Evolutionary conservation across 1,140 invertebrate genomes (phyloP).

Genomic region (Philopotamus ludificatus): DNA sequence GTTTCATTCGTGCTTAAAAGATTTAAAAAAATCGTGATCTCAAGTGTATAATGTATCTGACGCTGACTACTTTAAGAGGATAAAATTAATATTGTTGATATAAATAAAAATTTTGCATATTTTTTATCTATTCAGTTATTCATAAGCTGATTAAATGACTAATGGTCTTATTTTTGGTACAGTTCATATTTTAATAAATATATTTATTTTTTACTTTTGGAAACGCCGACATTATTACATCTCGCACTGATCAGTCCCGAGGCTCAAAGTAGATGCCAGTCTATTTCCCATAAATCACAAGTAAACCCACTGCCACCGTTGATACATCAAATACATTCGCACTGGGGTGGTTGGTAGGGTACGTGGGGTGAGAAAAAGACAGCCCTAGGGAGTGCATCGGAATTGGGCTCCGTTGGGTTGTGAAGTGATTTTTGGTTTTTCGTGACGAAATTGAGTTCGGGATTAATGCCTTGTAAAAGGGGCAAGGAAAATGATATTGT

Average conservation of each 20-base stretch:
- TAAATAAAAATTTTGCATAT: too few species aligned
- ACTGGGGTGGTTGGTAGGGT: too few species aligned
- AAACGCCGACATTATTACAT: background rate
- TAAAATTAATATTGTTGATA: too few species aligned
- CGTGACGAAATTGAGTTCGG: constrained; percentile 37
- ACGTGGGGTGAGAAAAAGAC: background rate
- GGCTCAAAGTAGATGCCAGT: background rate
- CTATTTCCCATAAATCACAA: background rate
- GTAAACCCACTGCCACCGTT: constrained; percentile 2
- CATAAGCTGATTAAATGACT: too few species aligned
- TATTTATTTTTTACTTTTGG: too few species aligned
- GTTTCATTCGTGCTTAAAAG: too few species aligned
- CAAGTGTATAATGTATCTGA: too few species aligned
- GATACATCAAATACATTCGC: constrained; percentile 28
- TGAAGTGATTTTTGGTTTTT: constrained; percentile 41
- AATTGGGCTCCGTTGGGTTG: constrained; percentile 36
- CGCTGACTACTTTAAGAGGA: too few species aligned
- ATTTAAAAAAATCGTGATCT: too few species aligned
- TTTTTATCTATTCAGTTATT: too few species aligned
- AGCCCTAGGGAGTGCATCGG: constrained; percentile 27
- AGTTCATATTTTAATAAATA: too few species aligned
- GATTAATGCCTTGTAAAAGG: constrained; percentile 36
- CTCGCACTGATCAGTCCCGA: background rate
- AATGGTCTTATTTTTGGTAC: too few species aligned
- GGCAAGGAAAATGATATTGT: constrained; percentile 26